Conservation (phyloP, 2,888 invertebrate species). For the Oscheius sp. region DNA sequence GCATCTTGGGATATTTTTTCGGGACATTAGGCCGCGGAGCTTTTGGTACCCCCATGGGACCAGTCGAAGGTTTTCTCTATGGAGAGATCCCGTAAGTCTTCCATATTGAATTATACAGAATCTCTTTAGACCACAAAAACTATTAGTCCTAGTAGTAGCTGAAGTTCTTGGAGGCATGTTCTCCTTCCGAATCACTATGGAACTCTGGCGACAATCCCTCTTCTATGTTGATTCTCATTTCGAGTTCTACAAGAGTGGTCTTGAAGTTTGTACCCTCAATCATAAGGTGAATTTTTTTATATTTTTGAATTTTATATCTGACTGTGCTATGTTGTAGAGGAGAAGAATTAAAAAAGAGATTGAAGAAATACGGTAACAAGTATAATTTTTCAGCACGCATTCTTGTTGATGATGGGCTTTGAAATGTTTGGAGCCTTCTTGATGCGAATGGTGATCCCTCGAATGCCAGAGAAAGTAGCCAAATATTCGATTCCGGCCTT, state of each 20-base stretch:
- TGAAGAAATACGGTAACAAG: not conserved
- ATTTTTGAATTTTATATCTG: not conserved
- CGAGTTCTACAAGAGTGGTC: conserved; percentile 9
- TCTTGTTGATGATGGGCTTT: conserved; percentile 21
- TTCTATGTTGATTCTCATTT: conserved; percentile 10
- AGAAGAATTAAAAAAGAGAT: not conserved
- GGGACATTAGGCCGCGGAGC: conserved; percentile 40
- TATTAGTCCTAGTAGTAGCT: conserved; percentile 11
- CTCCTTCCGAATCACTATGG: conserved; percentile 22
- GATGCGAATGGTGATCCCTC: conserved; percentile 20
- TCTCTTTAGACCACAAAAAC: not conserved
- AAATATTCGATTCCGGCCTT: conserved; percentile 27
- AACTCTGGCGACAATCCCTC: conserved; percentile 29
- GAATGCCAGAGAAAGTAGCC: conserved; percentile 14
- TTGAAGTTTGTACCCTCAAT: conserved; percentile 1
- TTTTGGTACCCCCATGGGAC: conserved; percentile 39
- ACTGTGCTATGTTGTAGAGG: no score
- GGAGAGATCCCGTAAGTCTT: conserved; percentile 30
- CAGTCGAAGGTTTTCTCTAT: conserved; percentile 40
- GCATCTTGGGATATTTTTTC: conserved; percentile 41
- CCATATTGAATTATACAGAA: not conserved
- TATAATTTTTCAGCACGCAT: conserved; percentile 20
- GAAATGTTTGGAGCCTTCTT: conserved; percentile 30
- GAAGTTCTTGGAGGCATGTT: conserved; percentile 19
- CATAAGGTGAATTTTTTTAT: conserved; percentile 8